A percentile compares a stretch with the other conserved stretches of the same genome.
These are phyloP conservation scores for Acanthoscelides obtectus DNA, from an alignment of 2,888 invertebrate genomes.

Conservation along the genomic window DNA sequence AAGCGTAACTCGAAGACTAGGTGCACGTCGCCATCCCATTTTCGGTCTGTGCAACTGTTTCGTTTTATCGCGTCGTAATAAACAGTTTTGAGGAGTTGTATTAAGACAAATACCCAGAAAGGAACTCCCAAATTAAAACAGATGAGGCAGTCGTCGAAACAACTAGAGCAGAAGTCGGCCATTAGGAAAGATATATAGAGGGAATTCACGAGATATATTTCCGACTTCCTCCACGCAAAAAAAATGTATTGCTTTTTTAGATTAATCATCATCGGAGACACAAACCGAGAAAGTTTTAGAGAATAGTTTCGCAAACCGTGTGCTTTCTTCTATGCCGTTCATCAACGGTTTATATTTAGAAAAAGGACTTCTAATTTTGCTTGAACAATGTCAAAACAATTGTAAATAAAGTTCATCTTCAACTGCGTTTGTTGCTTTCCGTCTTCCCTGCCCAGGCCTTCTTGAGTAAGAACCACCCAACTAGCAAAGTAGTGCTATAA, in stretches of 20 bases:
- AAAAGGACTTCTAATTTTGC: too few relatives aligned
- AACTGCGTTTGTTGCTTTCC: too few relatives aligned
- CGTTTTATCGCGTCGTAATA: not conserved
- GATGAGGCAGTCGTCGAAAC: not conserved
- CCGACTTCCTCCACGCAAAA: not conserved
- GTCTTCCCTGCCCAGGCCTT: too few relatives aligned
- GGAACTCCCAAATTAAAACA: slow-evolving; percentile 1
- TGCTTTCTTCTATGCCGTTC: too few relatives aligned
- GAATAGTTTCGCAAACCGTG: not conserved
- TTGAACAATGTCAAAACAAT: too few relatives aligned
- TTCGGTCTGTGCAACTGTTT: not conserved
- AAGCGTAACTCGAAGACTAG: not conserved
- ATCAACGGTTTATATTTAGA: too few relatives aligned
- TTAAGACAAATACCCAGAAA: slow-evolving; percentile 1
- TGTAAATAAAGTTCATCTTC: too few relatives aligned
- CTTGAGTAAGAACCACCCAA: too few relatives aligned
- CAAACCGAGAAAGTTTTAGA: not conserved
- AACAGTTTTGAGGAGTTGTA: slow-evolving; percentile 2
- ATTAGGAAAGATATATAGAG: not conserved
- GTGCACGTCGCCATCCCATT: not conserved
- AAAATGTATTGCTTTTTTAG: not conserved
- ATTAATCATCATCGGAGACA: not conserved
- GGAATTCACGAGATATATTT: not conserved
- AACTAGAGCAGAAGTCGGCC: not conserved
- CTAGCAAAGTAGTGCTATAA: too few relatives aligned